phyloP scores from a whole-genome alignment of 2,888 invertebrate genomes.

The Hololepta plana region DNA sequence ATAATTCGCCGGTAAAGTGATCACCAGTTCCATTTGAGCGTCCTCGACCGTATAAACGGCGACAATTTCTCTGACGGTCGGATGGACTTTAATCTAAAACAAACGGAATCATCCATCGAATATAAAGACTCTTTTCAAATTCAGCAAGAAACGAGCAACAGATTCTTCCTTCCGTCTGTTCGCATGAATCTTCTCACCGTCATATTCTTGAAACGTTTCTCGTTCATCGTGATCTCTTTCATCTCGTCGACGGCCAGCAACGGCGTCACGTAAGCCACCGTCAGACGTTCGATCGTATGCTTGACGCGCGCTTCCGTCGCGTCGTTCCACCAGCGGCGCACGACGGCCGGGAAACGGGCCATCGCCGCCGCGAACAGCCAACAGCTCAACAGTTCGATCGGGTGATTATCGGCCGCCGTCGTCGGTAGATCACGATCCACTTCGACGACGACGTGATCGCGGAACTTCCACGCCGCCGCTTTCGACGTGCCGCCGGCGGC shows the following conservation, averaged over 20 bases:
- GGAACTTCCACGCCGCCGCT: too few relatives aligned
- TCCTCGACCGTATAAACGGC: conserved; percentile 73
- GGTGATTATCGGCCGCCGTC: neutral
- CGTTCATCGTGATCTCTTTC: conserved; percentile 33
- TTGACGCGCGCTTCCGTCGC: conserved; percentile 42
- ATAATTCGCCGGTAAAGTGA: conserved; percentile 65
- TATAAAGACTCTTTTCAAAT: neutral
- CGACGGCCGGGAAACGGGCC: conserved; percentile 49
- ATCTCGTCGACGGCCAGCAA: conserved; percentile 49
- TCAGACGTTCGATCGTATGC: conserved; percentile 48
- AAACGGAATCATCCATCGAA: conserved; percentile 2
- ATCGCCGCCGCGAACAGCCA: conserved; percentile 46
- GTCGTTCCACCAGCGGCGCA: conserved; percentile 72
- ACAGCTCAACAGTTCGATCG: conserved; percentile 36
- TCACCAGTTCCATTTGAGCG: conserved; percentile 56
- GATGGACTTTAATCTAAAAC: conserved; percentile 48
- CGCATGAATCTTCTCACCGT: conserved; percentile 27
- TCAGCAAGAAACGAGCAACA: neutral
- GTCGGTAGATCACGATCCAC: too few relatives aligned
- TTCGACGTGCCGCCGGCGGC: too few relatives aligned
- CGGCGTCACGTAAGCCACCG: conserved; percentile 47
- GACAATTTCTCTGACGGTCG: conserved; percentile 55
- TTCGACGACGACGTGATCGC: too few relatives aligned
- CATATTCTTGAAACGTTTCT: conserved; percentile 42
- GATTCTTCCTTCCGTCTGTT: neutral